Evolutionary conservation across 1,140 invertebrate species (phyloP), one percentile per base, ranked within the genome.

Genomic region (Trichogramma pretiosum): DNA sequence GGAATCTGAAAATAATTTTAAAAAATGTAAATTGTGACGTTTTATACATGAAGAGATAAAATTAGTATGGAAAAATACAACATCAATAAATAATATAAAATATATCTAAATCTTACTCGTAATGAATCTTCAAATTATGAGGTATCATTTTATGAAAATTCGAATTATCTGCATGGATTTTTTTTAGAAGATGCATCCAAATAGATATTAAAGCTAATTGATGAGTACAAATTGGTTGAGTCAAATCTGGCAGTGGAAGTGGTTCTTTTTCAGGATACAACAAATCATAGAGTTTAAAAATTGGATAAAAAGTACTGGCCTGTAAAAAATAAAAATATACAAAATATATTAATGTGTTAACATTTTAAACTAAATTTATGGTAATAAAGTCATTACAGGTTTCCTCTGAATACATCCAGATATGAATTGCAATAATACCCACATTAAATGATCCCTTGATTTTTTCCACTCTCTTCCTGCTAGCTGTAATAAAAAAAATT

Each of bases 371-470:
- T n/a, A n/a, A n/a, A n/a, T n/a, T n/a, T n/a, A 37, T 24, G 34
- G 24, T 39, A 52, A 21, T 40, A 10, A 33, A 44, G 34, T 42
- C 64, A 70, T 75, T 73, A 86, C 80, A 1, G 90, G 87, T 74
- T 95, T 95, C 54, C 93, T 84, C 69, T 95, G 91, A 60, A 97
- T 97, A 61, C 89, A 93, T 36, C 93, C 92, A 3, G 93, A 96
- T 50, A 97, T 93, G 61, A 94, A 97, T 68, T 97, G 93, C 7
- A 98, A 67, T n/a, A 98, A 69, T 4, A 93, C 87, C 93, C 93
- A 98, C 93, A 97, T 97, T 1, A 98, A 68, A 59, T 96, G 90
- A 72, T 98, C 93, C 38, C 93, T 72, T 0, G 92, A 92, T 69
- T 90, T 91, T 38, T 84, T 79, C 57, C 92, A 77, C 61, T 91